phyloP scores from a whole-genome alignment of 2,113 vertebrate species.

The Empidonax alnorum region DNA sequence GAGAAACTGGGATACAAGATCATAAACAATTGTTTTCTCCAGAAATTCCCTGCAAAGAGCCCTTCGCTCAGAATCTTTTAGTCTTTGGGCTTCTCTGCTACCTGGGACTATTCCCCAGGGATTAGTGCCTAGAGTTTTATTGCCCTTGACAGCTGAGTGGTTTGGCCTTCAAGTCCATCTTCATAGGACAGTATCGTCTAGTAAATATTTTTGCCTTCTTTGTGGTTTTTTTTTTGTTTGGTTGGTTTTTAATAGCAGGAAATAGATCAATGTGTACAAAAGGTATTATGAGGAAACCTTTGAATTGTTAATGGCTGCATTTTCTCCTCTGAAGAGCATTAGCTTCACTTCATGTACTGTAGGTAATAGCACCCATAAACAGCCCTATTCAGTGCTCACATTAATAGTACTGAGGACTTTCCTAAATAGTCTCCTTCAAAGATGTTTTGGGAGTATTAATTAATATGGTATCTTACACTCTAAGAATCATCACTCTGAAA shows the following conservation, averaged over 20 bases:
- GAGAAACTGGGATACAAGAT: background rate
- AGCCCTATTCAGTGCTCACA: background rate
- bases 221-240: background rate
- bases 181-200: background rate
- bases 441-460: background rate
- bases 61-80: background rate
- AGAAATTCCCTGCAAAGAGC: background rate
- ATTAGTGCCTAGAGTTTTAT: background rate
- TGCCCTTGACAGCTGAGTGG: background rate
- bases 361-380: background rate
- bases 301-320: background rate
- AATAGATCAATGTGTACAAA: conserved; percentile 3
- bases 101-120: background rate
- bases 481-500: background rate
- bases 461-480: background rate
- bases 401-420: background rate
- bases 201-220: conserved; percentile 10
- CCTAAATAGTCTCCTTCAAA: background rate
- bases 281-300: conserved; percentile 11
- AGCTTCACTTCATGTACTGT: background rate
- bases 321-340: conserved; percentile 19
- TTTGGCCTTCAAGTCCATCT: background rate
- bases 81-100: background rate
- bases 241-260: conserved; percentile 8
- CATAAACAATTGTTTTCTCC: background rate